These are phyloP conservation scores for Embiotoca jacksoni DNA, from an alignment of 2,113 vertebrate species.

Conservation along the genomic window DNA sequence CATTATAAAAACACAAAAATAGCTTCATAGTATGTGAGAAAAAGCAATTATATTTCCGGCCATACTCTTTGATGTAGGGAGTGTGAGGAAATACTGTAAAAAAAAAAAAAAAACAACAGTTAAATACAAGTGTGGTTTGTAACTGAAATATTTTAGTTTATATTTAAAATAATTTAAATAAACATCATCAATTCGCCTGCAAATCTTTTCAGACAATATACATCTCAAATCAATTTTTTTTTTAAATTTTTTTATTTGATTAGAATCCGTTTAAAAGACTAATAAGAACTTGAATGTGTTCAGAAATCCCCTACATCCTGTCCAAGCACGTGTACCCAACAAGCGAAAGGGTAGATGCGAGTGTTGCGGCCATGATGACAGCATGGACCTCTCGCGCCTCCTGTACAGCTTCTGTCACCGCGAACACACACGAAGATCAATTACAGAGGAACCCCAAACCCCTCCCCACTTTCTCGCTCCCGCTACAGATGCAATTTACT, in stretches of 20 bases:
- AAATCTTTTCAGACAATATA: neutral
- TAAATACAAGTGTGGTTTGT: too few relatives aligned
- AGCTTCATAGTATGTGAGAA: too few relatives aligned
- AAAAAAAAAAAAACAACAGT: too few relatives aligned
- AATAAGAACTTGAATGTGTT: neutral
- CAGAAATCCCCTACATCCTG: neutral
- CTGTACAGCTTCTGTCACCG: slow-evolving; percentile 46
- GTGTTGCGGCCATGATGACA: slow-evolving; percentile 43
- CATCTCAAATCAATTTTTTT: too few relatives aligned
- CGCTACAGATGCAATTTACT: slow-evolving; percentile 82
- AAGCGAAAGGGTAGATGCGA: slow-evolving; percentile 47
- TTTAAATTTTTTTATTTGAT: neutral
- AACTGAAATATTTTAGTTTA: too few relatives aligned
- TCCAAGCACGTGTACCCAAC: neutral
- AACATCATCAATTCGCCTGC: neutral
- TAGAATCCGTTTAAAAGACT: neutral
- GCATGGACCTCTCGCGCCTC: slow-evolving; percentile 10
- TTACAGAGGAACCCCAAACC: slow-evolving; percentile 53
- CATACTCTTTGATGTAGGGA: too few relatives aligned
- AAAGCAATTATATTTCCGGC: too few relatives aligned
- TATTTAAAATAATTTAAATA: too few relatives aligned
- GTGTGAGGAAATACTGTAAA: too few relatives aligned
- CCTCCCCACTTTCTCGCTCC: slow-evolving; percentile 35
- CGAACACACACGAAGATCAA: slow-evolving; percentile 58
- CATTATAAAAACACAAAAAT: too few relatives aligned